phyloP scores from a whole-genome alignment of 2,888 invertebrate species.

The Parnassius apollo region DNA sequence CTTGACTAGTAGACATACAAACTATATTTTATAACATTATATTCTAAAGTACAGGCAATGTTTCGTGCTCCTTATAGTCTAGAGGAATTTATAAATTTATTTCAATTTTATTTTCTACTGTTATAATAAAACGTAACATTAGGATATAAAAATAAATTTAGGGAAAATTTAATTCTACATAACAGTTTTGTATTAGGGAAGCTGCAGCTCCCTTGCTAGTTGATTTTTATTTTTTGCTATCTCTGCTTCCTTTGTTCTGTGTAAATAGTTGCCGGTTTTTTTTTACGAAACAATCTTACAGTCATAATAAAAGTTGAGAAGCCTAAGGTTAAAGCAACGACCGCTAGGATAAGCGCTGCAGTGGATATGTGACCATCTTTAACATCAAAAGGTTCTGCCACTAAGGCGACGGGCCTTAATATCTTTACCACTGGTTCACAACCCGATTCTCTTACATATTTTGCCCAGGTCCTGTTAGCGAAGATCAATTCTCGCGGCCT shows the following conservation, averaged over 20 bases:
- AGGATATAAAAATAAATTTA: constrained; percentile 15
- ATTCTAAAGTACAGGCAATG: constrained; percentile 18
- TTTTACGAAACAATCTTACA: constrained; percentile 54
- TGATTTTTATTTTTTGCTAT: constrained; percentile 42
- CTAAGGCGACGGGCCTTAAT: constrained; percentile 64
- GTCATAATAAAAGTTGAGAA: constrained; percentile 62
- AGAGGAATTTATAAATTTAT: constrained; percentile 2
- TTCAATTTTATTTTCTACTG: neutral
- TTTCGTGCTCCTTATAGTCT: constrained; percentile 7
- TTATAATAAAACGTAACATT: neutral
- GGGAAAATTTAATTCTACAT: constrained; percentile 31
- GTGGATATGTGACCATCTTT: constrained; percentile 42
- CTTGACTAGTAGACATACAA: constrained; percentile 33
- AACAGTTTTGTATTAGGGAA: constrained; percentile 22
- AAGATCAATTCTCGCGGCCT: constrained; percentile 81
- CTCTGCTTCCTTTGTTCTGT: constrained; percentile 63
- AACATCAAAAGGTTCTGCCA: constrained; percentile 47
- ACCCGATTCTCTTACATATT: constrained; percentile 85
- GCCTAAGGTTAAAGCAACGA: constrained; percentile 55
- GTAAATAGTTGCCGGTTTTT: constrained; percentile 38
- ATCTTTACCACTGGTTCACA: constrained; percentile 80
- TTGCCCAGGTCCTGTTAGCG: constrained; percentile 86
- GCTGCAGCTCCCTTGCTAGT: neutral
- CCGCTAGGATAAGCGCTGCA: constrained; percentile 58
- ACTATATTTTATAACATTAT: constrained; percentile 23